Conservation (phyloP, 2,797 vertebrate species). For the Urocyon cinereoargenteus region DNA sequence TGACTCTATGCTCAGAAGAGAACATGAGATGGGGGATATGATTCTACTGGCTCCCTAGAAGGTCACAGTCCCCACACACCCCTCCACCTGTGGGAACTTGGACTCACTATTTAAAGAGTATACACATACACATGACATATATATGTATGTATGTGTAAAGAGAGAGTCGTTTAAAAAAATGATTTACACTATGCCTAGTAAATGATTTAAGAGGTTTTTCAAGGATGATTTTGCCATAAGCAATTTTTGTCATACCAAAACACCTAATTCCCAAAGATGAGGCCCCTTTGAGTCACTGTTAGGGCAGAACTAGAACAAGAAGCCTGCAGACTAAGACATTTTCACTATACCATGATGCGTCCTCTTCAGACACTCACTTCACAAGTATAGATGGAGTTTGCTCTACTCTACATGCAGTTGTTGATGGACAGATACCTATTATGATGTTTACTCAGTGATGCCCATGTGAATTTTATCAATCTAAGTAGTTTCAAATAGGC, state of each 20-base stretch:
- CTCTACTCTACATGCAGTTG: background rate
- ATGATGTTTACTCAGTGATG: background rate
- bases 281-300: background rate
- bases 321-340: background rate
- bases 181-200: background rate
- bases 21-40: background rate
- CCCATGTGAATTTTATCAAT: background rate
- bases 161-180: background rate
- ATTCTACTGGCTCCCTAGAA: background rate
- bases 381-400: background rate
- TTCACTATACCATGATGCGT: accelerated
- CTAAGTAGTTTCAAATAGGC: background rate
- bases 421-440: background rate
- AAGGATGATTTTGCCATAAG: background rate
- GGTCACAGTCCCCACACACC: background rate
- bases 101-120: background rate
- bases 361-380: background rate
- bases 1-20: background rate
- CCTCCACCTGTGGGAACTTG: background rate
- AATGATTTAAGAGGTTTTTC: background rate
- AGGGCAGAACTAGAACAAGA: background rate
- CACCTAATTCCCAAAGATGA: background rate
- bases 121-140: no score
- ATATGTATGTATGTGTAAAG: background rate
- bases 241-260: background rate